These are phyloP conservation scores for Drosophila lutescens DNA, from an alignment of 2,888 invertebrate species.

Conservation along the genomic window DNA sequence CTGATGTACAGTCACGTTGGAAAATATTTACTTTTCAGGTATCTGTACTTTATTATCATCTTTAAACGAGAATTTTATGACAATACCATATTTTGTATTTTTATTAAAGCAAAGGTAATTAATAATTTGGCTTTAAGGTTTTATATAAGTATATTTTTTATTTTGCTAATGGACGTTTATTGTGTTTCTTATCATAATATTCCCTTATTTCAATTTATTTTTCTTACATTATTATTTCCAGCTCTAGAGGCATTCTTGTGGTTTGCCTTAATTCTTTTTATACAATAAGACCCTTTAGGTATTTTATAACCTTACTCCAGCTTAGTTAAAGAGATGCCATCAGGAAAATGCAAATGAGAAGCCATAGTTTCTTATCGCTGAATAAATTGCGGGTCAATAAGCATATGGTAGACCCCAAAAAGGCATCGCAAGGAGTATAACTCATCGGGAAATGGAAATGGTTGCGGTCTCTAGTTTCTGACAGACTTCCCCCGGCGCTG, in stretches of 20 bases:
- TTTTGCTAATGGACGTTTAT: too few relatives aligned
- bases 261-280: not conserved
- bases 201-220: too few relatives aligned
- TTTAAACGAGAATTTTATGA: too few relatives aligned
- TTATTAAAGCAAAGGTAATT: too few relatives aligned
- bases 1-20: slow-evolving; percentile 6
- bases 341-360: slow-evolving; percentile 30
- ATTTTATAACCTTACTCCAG: too few relatives aligned
- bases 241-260: too few relatives aligned
- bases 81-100: too few relatives aligned
- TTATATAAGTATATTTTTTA: too few relatives aligned
- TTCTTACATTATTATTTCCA: too few relatives aligned
- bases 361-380: slow-evolving; percentile 39
- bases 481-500: slow-evolving; percentile 37
- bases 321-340: slow-evolving; percentile 13
- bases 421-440: slow-evolving; percentile 50
- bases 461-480: slow-evolving; percentile 44
- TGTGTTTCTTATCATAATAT: too few relatives aligned
- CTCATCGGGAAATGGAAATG: slow-evolving; percentile 56
- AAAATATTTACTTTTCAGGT: not conserved
- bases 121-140: too few relatives aligned
- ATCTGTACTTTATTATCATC: not conserved
- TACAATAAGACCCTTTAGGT: not conserved
- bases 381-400: slow-evolving; percentile 42
- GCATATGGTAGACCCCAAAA: slow-evolving; percentile 28